A percentile compares a stretch with the other conserved stretches of the same genome.
Evolutionary conservation across 1,140 invertebrate genomes (phyloP).

Genomic region (Cryptotermes secundus): DNA sequence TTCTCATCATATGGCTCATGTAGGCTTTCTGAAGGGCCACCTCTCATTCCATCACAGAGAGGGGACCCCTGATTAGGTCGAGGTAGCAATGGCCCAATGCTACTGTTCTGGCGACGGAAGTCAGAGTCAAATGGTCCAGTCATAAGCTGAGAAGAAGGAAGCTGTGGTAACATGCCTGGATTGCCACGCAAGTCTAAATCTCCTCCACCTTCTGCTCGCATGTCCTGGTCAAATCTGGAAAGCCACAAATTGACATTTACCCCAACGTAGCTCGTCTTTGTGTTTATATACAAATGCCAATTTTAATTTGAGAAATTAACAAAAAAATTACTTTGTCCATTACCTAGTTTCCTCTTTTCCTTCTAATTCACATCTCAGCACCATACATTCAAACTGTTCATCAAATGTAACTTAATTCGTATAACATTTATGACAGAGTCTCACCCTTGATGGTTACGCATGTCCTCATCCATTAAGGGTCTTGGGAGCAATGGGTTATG

Average conservation of each 20-base stretch:
- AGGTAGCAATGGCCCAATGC: neutral
- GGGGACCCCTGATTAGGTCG: slow-evolving; percentile 23
- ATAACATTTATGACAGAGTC: neutral
- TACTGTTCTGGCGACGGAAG: neutral
- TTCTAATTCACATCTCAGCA: too few species aligned
- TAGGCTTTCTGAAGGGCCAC: neutral
- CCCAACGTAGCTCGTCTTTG: too few species aligned
- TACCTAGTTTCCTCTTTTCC: too few species aligned
- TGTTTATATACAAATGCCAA: too few species aligned
- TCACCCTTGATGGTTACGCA: slow-evolving; percentile 17
- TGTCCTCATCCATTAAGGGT: slow-evolving; percentile 22
- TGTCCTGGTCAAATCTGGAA: neutral
- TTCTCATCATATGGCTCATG: neutral
- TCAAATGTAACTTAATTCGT: too few species aligned
- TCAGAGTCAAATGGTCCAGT: neutral
- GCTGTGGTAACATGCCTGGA: neutral
- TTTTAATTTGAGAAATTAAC: too few species aligned
- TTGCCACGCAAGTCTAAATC: neutral
- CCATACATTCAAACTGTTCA: too few species aligned
- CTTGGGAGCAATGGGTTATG: neutral
- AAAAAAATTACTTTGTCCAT: too few species aligned
- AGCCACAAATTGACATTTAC: too few species aligned
- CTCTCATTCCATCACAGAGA: neutral
- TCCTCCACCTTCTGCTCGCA: neutral
- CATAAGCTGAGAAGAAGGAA: neutral